Conservation (phyloP, 2,888 invertebrate genomes). For the Marasmarcha lunaedactyla region DNA sequence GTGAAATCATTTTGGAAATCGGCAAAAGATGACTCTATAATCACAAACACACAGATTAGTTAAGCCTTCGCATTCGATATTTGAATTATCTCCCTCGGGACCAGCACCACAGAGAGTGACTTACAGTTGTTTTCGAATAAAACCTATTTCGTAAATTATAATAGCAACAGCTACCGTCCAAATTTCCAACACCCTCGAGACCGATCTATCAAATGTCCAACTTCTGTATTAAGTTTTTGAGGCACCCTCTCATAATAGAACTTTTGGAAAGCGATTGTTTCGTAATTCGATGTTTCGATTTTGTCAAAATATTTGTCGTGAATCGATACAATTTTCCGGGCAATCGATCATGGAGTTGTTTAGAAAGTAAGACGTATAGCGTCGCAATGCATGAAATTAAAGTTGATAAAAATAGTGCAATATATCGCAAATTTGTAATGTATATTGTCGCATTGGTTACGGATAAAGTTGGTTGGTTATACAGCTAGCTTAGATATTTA, state of each 20-base stretch:
- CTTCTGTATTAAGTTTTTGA: slow-evolving; percentile 40
- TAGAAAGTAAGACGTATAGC: slow-evolving; percentile 34
- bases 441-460: slow-evolving; percentile 1
- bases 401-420: slow-evolving; percentile 26
- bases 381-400: slow-evolving; percentile 46
- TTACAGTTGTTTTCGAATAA: not conserved
- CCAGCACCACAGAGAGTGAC: no score
- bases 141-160: not conserved
- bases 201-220: slow-evolving; percentile 59
- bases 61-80: no score
- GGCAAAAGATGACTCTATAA: no score
- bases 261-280: slow-evolving; percentile 56
- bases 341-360: slow-evolving; percentile 50
- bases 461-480: no score
- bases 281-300: slow-evolving; percentile 51
- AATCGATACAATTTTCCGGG: slow-evolving; percentile 52
- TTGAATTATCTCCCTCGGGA: no score
- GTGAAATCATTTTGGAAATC: no score
- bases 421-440: slow-evolving; percentile 5
- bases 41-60: no score
- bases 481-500: no score
- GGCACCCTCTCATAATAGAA: slow-evolving; percentile 33
- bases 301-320: slow-evolving; percentile 64
- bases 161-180: slow-evolving; percentile 35
- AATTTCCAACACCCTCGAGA: slow-evolving; percentile 37